Base-by-base conservation (phyloP, 2,888 invertebrate species). In the Cataglyphis altisquamis region DNA sequence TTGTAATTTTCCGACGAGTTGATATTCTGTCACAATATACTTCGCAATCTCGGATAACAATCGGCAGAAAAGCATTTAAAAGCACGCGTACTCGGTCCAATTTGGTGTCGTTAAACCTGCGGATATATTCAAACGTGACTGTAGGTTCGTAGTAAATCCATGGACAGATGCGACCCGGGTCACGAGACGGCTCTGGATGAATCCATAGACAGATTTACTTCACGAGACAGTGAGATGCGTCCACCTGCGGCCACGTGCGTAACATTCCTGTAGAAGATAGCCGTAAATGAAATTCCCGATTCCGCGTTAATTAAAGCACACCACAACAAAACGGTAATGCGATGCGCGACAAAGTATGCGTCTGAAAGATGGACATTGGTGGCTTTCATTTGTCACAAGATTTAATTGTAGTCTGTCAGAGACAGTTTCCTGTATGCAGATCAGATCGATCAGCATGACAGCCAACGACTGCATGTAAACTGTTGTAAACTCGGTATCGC, bases 201-300 rank as follows among this genome's bases (percentile, higher is more conserved):
- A 45, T 18, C 78, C 57, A 36, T 29, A 60, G 45, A 60, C 73
- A 52, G 81, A 74, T 81, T 72, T 81, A 52, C 63, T 63, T 29
- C n/a, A 25, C 64, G 39, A 64, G 73, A 63, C 39, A 52, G 64
- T 63, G 62, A 74, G 73, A 39, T n/a, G 21, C 52, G 60, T 72
- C 74, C 63, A 74, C 48, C 52, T 60, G 67, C 62, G 67, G 63
- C 66, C 78, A 32, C 68, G 62, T 48, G 62, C 29, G 67, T 60
- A 62, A 45, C 78, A 36, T 32, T 29, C 12, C 55, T 25, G 36
- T 32, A 36, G 62, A 73, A 74, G 77, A 84, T 55, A n/a, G 66
- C 86, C 72, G 57, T 88, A 88, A 52, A 89, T 88, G 86, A 87
- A 89, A 89, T 89, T 89, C 84, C 89, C 67, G 83, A 64, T 73